Percentiles rank a stretch among this genome's conserved stretches.
Conservation (phyloP, 1,140 invertebrate genomes). For the Orussus abietinus region DNA sequence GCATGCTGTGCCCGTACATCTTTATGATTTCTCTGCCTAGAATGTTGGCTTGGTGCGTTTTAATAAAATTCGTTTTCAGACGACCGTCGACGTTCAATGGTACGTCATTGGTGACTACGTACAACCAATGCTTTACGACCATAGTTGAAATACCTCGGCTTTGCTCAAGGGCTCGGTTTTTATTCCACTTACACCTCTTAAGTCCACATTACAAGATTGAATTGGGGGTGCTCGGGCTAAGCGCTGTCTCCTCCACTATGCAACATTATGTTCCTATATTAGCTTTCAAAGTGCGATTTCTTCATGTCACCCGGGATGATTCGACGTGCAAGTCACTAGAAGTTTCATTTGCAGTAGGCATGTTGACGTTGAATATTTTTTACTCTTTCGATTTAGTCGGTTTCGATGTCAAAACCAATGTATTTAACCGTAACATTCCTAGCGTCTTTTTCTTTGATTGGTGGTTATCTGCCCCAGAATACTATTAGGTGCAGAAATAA, state of each 20-base stretch:
- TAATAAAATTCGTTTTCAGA: slow-evolving; percentile 7
- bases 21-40: slow-evolving; percentile 1
- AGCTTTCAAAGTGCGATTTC: background rate
- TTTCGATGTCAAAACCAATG: too few species aligned
- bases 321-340: background rate
- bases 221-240: background rate
- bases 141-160: slow-evolving; percentile 1
- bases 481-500: too few species aligned
- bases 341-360: background rate
- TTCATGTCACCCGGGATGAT: background rate
- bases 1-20: slow-evolving; percentile 6
- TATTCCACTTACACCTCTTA: background rate
- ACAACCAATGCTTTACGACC: background rate
- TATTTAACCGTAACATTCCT: too few species aligned
- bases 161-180: background rate
- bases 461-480: too few species aligned
- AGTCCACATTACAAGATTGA: background rate
- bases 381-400: too few species aligned
- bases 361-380: background rate
- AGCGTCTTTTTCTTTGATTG: too few species aligned
- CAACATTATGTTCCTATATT: slow-evolving; percentile 6
- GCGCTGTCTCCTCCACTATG: background rate
- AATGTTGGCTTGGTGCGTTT: slow-evolving; percentile 6
- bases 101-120: background rate
- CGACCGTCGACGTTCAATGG: background rate